phyloP scores from a whole-genome alignment of 2,797 vertebrate species.

The Labeo calbasu region DNA sequence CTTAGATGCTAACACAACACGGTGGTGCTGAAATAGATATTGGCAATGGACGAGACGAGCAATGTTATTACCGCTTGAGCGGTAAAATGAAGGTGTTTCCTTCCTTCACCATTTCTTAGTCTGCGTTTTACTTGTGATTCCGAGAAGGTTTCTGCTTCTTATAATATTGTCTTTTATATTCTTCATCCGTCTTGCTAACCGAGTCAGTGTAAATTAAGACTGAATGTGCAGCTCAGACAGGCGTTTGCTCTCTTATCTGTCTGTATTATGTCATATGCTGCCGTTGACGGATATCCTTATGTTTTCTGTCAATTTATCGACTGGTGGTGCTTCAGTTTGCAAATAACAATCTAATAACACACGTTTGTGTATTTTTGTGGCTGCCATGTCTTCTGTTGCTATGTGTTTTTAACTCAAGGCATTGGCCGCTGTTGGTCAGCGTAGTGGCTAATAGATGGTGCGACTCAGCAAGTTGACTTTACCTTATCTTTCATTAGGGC shows the following conservation, averaged over 20 bases:
- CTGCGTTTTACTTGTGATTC: background rate
- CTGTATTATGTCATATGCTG: background rate
- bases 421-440: background rate
- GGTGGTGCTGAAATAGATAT: constrained; percentile 46
- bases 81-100: background rate
- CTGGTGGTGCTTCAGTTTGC: background rate
- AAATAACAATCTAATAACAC: background rate
- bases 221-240: constrained; percentile 4
- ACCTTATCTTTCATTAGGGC: background rate
- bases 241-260: constrained; percentile 11
- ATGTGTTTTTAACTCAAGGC: constrained; percentile 20
- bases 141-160: background rate
- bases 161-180: background rate
- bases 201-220: constrained; percentile 1
- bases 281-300: background rate
- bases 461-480: background rate
- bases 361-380: background rate
- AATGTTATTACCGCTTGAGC: background rate
- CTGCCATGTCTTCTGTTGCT: constrained; percentile 23
- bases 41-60: background rate
- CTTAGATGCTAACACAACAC: constrained; percentile 37
- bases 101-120: background rate
- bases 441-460: background rate
- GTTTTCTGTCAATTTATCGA: background rate
- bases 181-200: constrained; percentile 18